A percentile compares a stretch with the other conserved stretches of the same genome.
These are phyloP conservation scores for Atherinosoma microstoma DNA, from an alignment of 2,797 vertebrate species.

Conservation along the genomic window DNA sequence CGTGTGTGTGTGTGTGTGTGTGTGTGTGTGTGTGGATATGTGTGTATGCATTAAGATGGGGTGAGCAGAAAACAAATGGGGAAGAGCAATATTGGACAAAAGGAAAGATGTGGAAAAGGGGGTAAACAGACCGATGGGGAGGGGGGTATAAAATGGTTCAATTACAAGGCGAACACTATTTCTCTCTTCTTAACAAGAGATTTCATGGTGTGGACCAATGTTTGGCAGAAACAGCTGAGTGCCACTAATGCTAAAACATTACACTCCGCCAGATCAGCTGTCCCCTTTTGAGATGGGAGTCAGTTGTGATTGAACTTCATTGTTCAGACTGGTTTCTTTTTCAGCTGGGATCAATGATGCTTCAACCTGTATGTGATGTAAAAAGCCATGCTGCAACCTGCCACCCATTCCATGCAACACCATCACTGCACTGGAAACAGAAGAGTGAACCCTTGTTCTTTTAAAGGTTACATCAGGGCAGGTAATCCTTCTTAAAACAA, in stretches of 20 bases:
- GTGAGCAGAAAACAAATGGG: slow-evolving; percentile 81
- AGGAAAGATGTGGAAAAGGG: slow-evolving; percentile 63
- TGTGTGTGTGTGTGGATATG: too few species aligned
- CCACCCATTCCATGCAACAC: slow-evolving; percentile 70
- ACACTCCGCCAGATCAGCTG: slow-evolving; percentile 90
- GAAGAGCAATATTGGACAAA: slow-evolving; percentile 81
- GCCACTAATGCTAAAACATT: slow-evolving; percentile 94
- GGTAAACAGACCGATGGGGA: slow-evolving; percentile 68
- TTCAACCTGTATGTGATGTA: slow-evolving; percentile 94
- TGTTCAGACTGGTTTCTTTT: slow-evolving; percentile 94
- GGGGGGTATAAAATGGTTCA: slow-evolving; percentile 97
- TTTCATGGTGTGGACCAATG: slow-evolving; percentile 97
- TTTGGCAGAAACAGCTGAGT: slow-evolving; percentile 97
- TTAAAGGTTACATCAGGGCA: slow-evolving; percentile 5
- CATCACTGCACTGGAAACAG: slow-evolving; percentile 18
- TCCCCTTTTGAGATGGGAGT: slow-evolving; percentile 88
- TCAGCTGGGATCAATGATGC: slow-evolving; percentile 97
- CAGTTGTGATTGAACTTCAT: slow-evolving; percentile 99
- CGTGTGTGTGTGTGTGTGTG: slow-evolving; percentile 40
- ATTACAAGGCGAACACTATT: slow-evolving; percentile 99
- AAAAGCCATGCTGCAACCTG: slow-evolving; percentile 88
- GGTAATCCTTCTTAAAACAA: neutral
- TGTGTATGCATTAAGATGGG: slow-evolving; percentile 46
- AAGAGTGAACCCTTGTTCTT: slow-evolving; percentile 19
- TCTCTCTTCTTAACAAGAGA: slow-evolving; percentile 99